Percentiles rank a stretch among this genome's conserved stretches.
Evolutionary conservation across 2,797 vertebrate species (phyloP).

Genomic region (Amphiprion clarkii): DNA sequence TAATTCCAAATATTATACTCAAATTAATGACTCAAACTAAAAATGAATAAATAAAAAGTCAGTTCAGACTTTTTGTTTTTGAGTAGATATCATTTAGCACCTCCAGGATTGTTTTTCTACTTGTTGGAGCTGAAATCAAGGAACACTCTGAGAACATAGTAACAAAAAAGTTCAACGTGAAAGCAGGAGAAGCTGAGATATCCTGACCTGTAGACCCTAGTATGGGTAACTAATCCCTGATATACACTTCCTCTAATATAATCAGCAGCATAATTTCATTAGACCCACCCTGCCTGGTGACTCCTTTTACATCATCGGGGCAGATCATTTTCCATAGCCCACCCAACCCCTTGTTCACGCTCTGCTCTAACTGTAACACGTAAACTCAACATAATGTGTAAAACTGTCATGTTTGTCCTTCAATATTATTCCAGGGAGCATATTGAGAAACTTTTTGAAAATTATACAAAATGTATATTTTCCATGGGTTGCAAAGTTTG

Average conservation of each 20-base stretch:
- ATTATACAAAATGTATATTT: not conserved
- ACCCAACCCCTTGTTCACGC: not conserved
- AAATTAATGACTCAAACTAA: too few relatives aligned
- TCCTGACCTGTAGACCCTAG: not conserved
- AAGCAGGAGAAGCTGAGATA: not conserved
- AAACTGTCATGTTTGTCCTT: not conserved
- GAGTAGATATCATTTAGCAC: too few relatives aligned
- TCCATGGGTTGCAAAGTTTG: constrained; percentile 11
- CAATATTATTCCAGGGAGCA: not conserved
- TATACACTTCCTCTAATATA: not conserved
- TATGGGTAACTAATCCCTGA: too few relatives aligned
- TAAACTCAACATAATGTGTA: not conserved
- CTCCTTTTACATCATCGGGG: not conserved
- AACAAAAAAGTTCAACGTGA: not conserved
- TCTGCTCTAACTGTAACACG: not conserved
- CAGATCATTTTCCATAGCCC: not conserved
- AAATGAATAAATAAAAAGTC: too few relatives aligned
- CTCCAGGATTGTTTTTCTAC: not conserved
- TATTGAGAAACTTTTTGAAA: not conserved
- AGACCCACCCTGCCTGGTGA: not conserved
- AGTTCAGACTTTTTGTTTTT: too few relatives aligned
- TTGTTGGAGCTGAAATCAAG: not conserved
- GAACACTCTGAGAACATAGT: not conserved
- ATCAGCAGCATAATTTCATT: not conserved
- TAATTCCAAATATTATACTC: too few relatives aligned